phyloP scores from a whole-genome alignment of 2,113 vertebrate genomes.

The Daubentonia madagascariensis region DNA sequence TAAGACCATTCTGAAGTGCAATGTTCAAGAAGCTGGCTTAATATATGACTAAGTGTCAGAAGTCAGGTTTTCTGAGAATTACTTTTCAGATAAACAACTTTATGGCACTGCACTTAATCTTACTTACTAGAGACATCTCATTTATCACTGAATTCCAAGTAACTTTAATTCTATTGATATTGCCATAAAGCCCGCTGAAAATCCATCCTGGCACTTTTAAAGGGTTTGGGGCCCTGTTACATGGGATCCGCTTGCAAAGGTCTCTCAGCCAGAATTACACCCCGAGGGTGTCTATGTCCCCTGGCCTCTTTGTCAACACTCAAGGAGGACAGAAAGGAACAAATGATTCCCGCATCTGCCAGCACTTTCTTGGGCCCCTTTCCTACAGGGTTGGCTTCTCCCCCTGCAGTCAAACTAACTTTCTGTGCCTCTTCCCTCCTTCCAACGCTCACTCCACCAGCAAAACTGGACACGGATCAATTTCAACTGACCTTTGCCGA shows the following conservation, averaged over 20 bases:
- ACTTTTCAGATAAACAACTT: slow-evolving; percentile 94
- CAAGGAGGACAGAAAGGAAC: background rate
- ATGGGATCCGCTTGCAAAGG: background rate
- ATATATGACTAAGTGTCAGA: slow-evolving; percentile 90
- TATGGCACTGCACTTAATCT: slow-evolving; percentile 88
- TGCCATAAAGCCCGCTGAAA: slow-evolving; percentile 80
- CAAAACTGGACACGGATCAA: slow-evolving; percentile 73
- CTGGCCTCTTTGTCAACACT: background rate
- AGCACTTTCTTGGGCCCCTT: background rate
- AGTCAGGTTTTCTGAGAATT: slow-evolving; percentile 87
- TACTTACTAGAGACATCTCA: slow-evolving; percentile 87
- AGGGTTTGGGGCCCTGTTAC: background rate
- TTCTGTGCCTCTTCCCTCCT: background rate
- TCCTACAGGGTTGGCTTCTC: background rate
- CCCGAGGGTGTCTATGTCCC: background rate
- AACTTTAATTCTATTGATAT: slow-evolving; percentile 86
- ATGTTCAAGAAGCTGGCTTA: slow-evolving; percentile 89
- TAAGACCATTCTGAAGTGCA: slow-evolving; percentile 83
- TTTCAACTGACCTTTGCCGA: slow-evolving; percentile 85
- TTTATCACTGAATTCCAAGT: slow-evolving; percentile 88
- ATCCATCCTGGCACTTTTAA: slow-evolving; percentile 69
- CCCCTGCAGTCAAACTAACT: background rate
- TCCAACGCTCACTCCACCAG: background rate
- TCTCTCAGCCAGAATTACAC: background rate
- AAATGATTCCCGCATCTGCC: background rate